Conservation (phyloP, 2,113 vertebrate species). For the Cyprinus carpio region DNA sequence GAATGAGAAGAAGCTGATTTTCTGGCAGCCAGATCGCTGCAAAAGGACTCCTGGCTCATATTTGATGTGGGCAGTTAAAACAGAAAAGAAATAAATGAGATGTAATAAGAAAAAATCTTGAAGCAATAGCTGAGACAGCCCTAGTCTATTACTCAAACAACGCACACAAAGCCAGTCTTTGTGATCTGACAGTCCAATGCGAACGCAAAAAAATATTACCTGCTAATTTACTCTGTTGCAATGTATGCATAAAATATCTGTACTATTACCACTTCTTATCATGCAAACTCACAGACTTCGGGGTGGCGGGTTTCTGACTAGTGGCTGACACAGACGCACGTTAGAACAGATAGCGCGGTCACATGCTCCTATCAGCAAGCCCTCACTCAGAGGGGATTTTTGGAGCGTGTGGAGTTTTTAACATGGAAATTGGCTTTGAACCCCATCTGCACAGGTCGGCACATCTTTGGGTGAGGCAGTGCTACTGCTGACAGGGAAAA, state of each 20-base stretch:
- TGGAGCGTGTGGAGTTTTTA: conserved; percentile 74
- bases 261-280: conserved; percentile 60
- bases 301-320: conserved; percentile 65
- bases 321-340: conserved; percentile 62
- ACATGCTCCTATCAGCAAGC: conserved; percentile 71
- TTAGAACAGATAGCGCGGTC: conserved; percentile 69
- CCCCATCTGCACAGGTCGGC: conserved; percentile 81
- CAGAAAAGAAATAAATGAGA: conserved; percentile 54
- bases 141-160: conserved; percentile 57
- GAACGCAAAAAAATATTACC: conserved; percentile 42
- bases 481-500: conserved; percentile 79
- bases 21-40: conserved; percentile 71
- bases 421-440: conserved; percentile 86
- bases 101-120: conserved; percentile 43
- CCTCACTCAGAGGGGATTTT: conserved; percentile 66
- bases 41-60: conserved; percentile 72
- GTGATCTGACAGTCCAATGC: conserved; percentile 68
- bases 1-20: conserved; percentile 72
- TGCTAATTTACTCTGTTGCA: conserved; percentile 69
- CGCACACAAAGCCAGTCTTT: conserved; percentile 69
- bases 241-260: conserved; percentile 70
- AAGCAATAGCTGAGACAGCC: conserved; percentile 68
- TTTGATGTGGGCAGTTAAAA: conserved; percentile 69
- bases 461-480: conserved; percentile 77
- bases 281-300: conserved; percentile 56